Base-by-base conservation (phyloP, 1,140 invertebrate genomes). In the Acromyrmex echinatior region DNA sequence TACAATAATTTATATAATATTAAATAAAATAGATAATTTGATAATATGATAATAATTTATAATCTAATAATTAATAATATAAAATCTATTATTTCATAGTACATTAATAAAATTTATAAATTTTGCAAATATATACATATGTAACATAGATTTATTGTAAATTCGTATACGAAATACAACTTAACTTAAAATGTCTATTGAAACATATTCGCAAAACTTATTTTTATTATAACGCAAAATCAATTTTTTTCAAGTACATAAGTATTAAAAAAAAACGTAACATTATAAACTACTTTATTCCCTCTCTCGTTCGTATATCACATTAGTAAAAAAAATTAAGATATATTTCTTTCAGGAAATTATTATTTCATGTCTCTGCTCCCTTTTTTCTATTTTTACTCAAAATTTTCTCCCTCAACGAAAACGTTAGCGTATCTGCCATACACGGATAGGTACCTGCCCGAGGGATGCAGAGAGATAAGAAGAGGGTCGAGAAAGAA, bases 401-500 rank as follows among this genome's bases (percentile, higher is more conserved):
- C n/a, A 58, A 66, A 82, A 35, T 39, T 74, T 60, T 58, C 71
- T 56, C 28, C 14, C 63, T 84, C 60, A 21, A 4, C 6, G 76
- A 56, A 73, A n/a, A 25, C 66, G 39, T 66, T 1, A 9, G 63
- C 31, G 31, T 87, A 76, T 63, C 56, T 12, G 18, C 70, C 25
- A 70, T 51, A 86, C 14, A 18, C 45, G 35, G 39, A 35, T 51
- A 35, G 51, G 7, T 76, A 78, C 71, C 58, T 53, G 49, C 82
- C 78, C 76, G 53, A 21, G 86, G 87, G 90, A 89, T 9, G 60
- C 5, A 65, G 45, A 53, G 86, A 88, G 77, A 93, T 84, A 90
- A 86, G 60, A 79, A 82, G 86, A 51, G 62, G 65, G 60, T 77
- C 71, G 63, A 70, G 25, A 87, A 62, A 87, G 77, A 87, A 35